Percentiles rank a stretch among this genome's conserved stretches.
These are phyloP conservation scores for Lutjanus argentimaculatus DNA, from an alignment of 2,797 vertebrate species.

Conservation along the genomic window DNA sequence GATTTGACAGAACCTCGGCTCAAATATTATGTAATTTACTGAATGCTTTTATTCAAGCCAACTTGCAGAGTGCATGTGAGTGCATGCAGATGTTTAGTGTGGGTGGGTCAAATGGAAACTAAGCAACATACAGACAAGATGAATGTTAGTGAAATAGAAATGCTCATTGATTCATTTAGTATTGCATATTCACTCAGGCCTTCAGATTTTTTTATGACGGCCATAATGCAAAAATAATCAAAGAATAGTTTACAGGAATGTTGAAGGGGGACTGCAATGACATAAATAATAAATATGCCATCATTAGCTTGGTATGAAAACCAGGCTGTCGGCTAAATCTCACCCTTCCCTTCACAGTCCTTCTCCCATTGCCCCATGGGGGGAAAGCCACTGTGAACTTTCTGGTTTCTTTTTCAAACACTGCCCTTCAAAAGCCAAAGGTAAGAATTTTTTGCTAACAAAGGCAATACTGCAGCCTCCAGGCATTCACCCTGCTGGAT, in stretches of 20 bases:
- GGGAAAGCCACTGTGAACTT: slow-evolving; percentile 45
- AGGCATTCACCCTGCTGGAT: slow-evolving; percentile 61
- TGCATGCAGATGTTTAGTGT: slow-evolving; percentile 35
- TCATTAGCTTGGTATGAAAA: slow-evolving; percentile 38
- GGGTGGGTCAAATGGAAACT: slow-evolving; percentile 33
- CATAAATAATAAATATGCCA: slow-evolving; percentile 54
- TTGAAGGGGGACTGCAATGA: slow-evolving; percentile 21
- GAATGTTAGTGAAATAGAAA: slow-evolving; percentile 10
- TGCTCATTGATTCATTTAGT: slow-evolving; percentile 18
- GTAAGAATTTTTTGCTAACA: slow-evolving; percentile 57
- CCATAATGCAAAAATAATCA: slow-evolving; percentile 44
- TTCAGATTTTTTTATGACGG: slow-evolving; percentile 21
- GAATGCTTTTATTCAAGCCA: slow-evolving; percentile 6
- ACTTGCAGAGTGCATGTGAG: not conserved
- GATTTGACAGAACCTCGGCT: not conserved
- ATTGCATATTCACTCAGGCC: slow-evolving; percentile 7
- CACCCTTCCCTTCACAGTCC: slow-evolving; percentile 31
- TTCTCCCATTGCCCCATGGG: slow-evolving; percentile 26
- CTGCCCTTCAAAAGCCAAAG: slow-evolving; percentile 66
- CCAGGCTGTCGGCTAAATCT: slow-evolving; percentile 29
- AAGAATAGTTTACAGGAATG: slow-evolving; percentile 40
- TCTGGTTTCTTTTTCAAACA: slow-evolving; percentile 52
- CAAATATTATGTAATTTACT: slow-evolving; percentile 7
- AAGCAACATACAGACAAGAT: slow-evolving; percentile 32
- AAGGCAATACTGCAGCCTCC: slow-evolving; percentile 61